Evolutionary conservation across 2,888 invertebrate species (phyloP).

Genomic region (Bembecia ichneumoniformis): DNA sequence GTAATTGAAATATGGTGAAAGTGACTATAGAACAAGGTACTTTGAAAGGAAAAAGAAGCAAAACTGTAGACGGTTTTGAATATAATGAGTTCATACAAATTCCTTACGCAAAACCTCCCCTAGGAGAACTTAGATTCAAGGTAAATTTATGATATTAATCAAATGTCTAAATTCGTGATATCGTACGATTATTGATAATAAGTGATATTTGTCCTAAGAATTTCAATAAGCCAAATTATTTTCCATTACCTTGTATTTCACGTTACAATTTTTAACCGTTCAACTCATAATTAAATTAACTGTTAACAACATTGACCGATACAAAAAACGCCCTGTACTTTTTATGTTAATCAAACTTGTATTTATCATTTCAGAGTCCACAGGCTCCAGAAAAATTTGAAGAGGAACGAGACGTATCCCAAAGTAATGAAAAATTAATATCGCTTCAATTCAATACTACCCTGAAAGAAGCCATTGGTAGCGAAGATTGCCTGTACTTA

Average conservation of each 20-base stretch:
- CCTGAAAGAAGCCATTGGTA: slow-evolving; percentile 18
- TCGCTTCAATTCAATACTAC: background rate
- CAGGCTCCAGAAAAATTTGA: background rate
- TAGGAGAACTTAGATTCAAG: slow-evolving; percentile 1
- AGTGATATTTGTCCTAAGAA: too few species aligned
- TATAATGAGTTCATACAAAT: slow-evolving; percentile 59
- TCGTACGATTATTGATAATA: too few species aligned
- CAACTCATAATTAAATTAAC: too few species aligned
- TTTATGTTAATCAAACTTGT: background rate
- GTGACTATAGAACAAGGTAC: slow-evolving; percentile 35
- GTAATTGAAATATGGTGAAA: background rate
- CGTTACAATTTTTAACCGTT: too few species aligned
- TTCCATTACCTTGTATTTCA: too few species aligned
- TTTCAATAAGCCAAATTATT: too few species aligned
- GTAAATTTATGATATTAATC: background rate
- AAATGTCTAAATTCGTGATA: too few species aligned
- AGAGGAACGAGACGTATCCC: background rate
- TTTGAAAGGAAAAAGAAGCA: slow-evolving; percentile 37
- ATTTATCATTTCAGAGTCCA: background rate
- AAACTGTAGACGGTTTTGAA: slow-evolving; percentile 38
- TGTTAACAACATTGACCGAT: too few species aligned
- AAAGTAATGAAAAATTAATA: background rate
- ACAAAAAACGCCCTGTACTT: too few species aligned
- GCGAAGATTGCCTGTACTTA: slow-evolving; percentile 49
- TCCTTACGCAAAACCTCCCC: slow-evolving; percentile 71